Evolutionary conservation across 2,113 vertebrate genomes (phyloP).

Genomic region (Pelmatolapia mariae): DNA sequence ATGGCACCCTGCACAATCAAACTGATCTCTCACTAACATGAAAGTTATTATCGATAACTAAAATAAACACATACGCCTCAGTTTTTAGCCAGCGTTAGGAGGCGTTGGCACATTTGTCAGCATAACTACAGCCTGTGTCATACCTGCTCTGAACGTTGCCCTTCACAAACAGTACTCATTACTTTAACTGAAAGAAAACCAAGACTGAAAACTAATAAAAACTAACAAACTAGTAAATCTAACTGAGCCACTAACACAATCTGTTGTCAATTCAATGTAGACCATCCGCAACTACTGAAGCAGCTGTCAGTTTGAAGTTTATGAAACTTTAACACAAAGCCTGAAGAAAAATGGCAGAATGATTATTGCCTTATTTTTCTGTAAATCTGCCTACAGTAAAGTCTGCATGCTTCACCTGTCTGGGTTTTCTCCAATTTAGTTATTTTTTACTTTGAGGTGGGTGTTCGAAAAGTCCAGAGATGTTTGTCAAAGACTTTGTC

Average conservation of each 20-base stretch:
- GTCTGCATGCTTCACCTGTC: not conserved
- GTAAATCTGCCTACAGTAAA: not conserved
- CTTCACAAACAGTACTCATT: rapidly evolving
- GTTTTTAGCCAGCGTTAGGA: not conserved
- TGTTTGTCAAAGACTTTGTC: not conserved
- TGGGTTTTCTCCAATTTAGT: rapidly evolving
- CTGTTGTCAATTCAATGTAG: not conserved
- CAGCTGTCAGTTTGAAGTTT: not conserved
- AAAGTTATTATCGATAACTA: not conserved
- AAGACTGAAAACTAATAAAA: not conserved
- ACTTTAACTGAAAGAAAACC: not conserved
- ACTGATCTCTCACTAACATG: not conserved
- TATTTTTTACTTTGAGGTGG: not conserved
- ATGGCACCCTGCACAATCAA: not conserved
- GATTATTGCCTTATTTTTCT: not conserved
- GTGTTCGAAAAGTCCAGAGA: rapidly evolving
- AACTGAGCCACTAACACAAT: not conserved
- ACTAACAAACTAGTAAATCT: not conserved
- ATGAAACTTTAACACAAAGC: no score
- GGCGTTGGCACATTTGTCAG: not conserved
- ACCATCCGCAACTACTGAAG: not conserved
- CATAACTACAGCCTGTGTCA: not conserved
- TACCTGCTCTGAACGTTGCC: not conserved
- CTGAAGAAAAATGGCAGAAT: not conserved
- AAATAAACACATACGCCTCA: not conserved